Conservation (phyloP, 2,797 vertebrate species). For the Silurus lanzhouensis region DNA sequence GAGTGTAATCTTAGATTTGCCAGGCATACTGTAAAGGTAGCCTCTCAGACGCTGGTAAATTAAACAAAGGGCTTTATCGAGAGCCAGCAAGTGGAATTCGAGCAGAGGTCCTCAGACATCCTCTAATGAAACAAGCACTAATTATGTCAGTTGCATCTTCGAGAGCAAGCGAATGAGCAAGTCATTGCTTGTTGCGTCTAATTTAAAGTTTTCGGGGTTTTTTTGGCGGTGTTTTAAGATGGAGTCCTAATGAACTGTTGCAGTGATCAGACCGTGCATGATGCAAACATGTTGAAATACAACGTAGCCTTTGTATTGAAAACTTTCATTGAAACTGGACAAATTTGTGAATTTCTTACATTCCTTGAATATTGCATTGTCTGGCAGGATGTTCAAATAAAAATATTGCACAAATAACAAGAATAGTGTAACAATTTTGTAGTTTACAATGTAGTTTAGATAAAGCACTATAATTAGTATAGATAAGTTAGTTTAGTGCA, state of each 20-base stretch:
- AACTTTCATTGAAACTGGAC: background rate
- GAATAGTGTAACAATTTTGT: background rate
- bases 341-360: background rate
- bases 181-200: slow-evolving; percentile 34
- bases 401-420: background rate
- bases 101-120: slow-evolving; percentile 71
- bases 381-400: background rate
- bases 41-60: slow-evolving; percentile 62
- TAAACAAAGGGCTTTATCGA: slow-evolving; percentile 67
- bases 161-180: slow-evolving; percentile 48
- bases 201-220: slow-evolving; percentile 2
- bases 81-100: slow-evolving; percentile 75
- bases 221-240: slow-evolving; percentile 13
- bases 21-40: slow-evolving; percentile 58
- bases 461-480: slow-evolving; percentile 41
- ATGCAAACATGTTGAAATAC: slow-evolving; percentile 41
- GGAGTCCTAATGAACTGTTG: slow-evolving; percentile 22
- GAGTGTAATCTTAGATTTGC: slow-evolving; percentile 54
- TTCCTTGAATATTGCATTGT: background rate
- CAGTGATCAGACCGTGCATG: slow-evolving; percentile 1
- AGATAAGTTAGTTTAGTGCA: background rate
- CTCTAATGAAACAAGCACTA: slow-evolving; percentile 68
- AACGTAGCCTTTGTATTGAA: background rate
- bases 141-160: slow-evolving; percentile 63
- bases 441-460: background rate